Conservation (phyloP, 2,797 vertebrate species). For the Chiroxiphia lanceolata region DNA sequence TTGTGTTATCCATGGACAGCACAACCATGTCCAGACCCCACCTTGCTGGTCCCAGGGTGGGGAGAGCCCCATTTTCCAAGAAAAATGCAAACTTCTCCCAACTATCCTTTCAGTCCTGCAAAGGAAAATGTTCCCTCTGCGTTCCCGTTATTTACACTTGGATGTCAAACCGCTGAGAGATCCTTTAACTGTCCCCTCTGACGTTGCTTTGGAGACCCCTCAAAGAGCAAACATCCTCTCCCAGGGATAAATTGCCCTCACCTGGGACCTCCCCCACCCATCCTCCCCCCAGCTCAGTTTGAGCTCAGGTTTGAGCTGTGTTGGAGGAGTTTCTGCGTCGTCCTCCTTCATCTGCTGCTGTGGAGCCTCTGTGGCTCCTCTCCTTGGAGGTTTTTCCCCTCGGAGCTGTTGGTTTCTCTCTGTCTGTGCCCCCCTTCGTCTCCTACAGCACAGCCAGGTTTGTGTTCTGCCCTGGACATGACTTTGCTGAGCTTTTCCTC, state of each 20-base stretch:
- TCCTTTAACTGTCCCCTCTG: not conserved
- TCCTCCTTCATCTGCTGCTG: not conserved
- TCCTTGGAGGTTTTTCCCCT: not conserved
- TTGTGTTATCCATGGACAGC: not conserved
- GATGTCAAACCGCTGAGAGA: not conserved
- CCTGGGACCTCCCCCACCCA: not conserved
- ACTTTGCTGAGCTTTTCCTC: not conserved
- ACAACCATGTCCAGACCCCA: not conserved
- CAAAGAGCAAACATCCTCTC: not conserved
- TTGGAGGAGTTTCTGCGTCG: not conserved
- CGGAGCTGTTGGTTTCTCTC: not conserved
- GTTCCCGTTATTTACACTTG: not conserved
- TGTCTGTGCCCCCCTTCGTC: not conserved
- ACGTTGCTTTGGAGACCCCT: not conserved
- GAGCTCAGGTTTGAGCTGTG: not conserved
- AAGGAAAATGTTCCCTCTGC: not conserved
- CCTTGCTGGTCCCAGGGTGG: not conserved
- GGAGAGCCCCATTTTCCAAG: not conserved
- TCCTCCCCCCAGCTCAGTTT: not conserved
- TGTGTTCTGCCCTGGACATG: not conserved
- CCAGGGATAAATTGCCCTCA: not conserved
- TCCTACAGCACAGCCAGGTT: not conserved
- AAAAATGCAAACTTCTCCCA: not conserved
- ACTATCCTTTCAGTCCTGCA: not conserved
- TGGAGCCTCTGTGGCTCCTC: not conserved